Base-by-base conservation (phyloP, 2,797 vertebrate species). In the Galaxias olidus region DNA sequence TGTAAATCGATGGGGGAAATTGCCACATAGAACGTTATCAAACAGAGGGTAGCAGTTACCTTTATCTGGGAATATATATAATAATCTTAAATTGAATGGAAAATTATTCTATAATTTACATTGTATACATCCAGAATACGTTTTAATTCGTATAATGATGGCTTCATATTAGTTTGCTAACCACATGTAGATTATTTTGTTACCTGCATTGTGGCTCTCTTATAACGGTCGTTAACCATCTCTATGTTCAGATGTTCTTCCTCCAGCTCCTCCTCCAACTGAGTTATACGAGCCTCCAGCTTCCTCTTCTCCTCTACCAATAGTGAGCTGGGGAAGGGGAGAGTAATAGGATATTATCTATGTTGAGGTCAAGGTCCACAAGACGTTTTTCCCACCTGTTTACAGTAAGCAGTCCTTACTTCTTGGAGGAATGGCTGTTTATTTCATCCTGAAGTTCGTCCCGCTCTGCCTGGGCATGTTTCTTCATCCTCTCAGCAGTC, bases 371-470 rank as follows among this genome's bases (percentile, higher is more conserved):
- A 50, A 30, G 20, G 30, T 30, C 30, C 3, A 6, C 30, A 30
- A 30, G 3, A 30, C 30, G 2, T 30, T 30, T 47, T 47, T 9
- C 40, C 12, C 12, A 14, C 40, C 19, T 9, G 3, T 14, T 12
- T 14, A 14, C 8, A 14, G 18, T 49, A 1, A 40, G 13, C 15
- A 30, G 9, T 10, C 10, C 90, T 77, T 90, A 98, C 97, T 93
- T 95, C 89, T 99, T 99, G 58, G 90, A 83, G 52, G 92, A 94
- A 77, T 85, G 92, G 87, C 90, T 92, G 75, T 87, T 94, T 1
- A 98, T 90, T 84, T 97, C 96, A 0, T 99, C 97, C 15, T 96
- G 96, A 68, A 99, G 88, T 77, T 99, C 97, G 1, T 99, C 97
- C 67, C 96, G 92, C 82, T 99, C 97, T n/a, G 90, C 91, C 87